A percentile compares a stretch with the other conserved stretches of the same genome.
phyloP scores from a whole-genome alignment of 2,113 vertebrate genomes.

The Saguinus midas region DNA sequence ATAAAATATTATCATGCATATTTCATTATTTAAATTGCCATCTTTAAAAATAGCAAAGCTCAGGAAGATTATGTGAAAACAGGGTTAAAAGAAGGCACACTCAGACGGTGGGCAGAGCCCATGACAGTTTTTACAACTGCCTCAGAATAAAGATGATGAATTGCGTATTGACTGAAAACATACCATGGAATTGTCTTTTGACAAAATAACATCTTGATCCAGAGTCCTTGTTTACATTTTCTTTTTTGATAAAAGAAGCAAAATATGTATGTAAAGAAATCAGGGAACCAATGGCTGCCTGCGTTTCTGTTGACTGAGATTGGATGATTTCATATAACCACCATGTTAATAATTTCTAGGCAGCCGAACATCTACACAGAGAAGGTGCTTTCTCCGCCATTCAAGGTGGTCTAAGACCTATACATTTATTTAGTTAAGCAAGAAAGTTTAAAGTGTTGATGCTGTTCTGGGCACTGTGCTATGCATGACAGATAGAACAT shows the following conservation, averaged over 20 bases:
- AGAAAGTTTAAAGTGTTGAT: not conserved
- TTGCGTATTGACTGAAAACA: not conserved
- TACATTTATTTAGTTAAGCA: not conserved
- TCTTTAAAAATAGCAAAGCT: not conserved
- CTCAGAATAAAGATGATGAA: not conserved
- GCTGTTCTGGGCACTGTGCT: not conserved
- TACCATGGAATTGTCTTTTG: not conserved
- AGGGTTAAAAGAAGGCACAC: not conserved
- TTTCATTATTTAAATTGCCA: not conserved
- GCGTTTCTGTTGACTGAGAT: not conserved
- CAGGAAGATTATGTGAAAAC: not conserved
- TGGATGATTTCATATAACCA: not conserved
- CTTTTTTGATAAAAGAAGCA: constrained; percentile 3
- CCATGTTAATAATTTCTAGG: not conserved
- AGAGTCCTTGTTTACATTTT: not conserved
- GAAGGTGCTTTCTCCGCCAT: not conserved
- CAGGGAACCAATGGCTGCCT: not conserved
- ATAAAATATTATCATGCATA: not conserved
- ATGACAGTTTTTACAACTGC: not conserved
- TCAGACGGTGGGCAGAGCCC: not conserved
- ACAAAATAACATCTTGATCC: not conserved
- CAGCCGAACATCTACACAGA: not conserved
- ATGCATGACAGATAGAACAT: not conserved
- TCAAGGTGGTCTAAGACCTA: not conserved
- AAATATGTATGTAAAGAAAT: not conserved